Evolutionary conservation across 2,113 vertebrate species (phyloP).

Genomic region (Albula glossodonta): DNA sequence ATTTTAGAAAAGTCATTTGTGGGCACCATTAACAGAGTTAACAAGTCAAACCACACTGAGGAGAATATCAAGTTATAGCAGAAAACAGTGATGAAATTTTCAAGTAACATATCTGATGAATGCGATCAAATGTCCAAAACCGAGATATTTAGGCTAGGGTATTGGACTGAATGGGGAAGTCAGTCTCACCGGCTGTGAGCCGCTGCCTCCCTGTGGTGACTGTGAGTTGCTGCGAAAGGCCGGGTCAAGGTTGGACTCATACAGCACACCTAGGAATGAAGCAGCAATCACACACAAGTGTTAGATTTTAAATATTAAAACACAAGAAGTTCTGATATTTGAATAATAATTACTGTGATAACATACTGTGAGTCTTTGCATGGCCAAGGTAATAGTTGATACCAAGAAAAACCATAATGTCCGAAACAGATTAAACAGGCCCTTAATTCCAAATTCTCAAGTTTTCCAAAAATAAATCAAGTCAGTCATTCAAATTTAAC

Average conservation of each 20-base stretch:
- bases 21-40: too few species aligned
- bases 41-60: too few species aligned
- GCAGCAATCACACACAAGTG: too few species aligned
- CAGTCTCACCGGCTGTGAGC: constrained; percentile 44
- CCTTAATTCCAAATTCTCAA: neutral
- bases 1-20: neutral
- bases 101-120: neutral
- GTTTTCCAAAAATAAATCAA: too few species aligned
- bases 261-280: constrained; percentile 41
- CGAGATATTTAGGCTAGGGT: neutral
- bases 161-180: neutral
- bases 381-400: neutral
- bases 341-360: too few species aligned
- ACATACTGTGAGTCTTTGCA: too few species aligned
- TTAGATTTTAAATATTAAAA: too few species aligned
- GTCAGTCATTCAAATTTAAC: too few species aligned
- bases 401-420: neutral
- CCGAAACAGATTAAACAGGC: neutral
- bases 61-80: too few species aligned
- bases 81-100: neutral
- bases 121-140: neutral
- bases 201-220: constrained; percentile 28
- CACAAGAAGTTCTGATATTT: too few species aligned
- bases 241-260: constrained; percentile 36
- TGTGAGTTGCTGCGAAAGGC: constrained; percentile 19